Conservation (phyloP, 2,113 vertebrate species). For the Clarias batrachus region DNA sequence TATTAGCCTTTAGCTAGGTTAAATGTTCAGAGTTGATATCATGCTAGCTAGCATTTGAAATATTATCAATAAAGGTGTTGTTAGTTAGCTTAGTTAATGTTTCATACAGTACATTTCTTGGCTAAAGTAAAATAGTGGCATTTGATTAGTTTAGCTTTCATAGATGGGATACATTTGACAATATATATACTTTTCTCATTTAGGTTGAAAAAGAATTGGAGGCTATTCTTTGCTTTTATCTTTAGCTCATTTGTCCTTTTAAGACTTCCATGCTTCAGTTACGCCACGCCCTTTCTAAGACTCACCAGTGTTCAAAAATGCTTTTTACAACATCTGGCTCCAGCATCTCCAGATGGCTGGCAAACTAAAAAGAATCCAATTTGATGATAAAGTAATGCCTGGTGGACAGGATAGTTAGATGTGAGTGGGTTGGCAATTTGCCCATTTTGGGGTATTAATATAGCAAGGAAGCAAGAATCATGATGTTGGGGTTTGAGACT, state of each 20-base stretch:
- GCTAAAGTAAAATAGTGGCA: neutral
- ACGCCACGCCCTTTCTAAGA: neutral
- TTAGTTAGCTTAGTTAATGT: neutral
- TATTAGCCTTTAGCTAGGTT: neutral
- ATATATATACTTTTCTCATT: neutral
- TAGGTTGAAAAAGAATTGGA: neutral
- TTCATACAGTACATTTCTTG: neutral
- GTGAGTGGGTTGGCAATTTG: neutral
- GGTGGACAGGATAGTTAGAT: conserved; percentile 16
- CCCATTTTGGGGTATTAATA: neutral
- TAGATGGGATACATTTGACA: neutral
- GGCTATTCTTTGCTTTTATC: neutral
- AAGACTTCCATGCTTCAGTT: neutral
- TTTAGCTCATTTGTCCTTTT: neutral
- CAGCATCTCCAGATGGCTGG: conserved; percentile 10
- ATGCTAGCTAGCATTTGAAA: neutral
- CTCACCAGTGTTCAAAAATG: neutral
- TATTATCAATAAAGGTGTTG: neutral
- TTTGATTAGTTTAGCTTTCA: neutral
- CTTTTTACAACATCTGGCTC: neutral
- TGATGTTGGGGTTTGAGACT: neutral
- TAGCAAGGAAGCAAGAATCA: neutral
- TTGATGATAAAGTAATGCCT: conserved; percentile 17
- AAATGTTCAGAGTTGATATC: neutral
- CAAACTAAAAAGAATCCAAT: conserved; percentile 9